These are phyloP conservation scores for Mugil cephalus DNA, from an alignment of 2,113 vertebrate genomes.

Conservation along the genomic window DNA sequence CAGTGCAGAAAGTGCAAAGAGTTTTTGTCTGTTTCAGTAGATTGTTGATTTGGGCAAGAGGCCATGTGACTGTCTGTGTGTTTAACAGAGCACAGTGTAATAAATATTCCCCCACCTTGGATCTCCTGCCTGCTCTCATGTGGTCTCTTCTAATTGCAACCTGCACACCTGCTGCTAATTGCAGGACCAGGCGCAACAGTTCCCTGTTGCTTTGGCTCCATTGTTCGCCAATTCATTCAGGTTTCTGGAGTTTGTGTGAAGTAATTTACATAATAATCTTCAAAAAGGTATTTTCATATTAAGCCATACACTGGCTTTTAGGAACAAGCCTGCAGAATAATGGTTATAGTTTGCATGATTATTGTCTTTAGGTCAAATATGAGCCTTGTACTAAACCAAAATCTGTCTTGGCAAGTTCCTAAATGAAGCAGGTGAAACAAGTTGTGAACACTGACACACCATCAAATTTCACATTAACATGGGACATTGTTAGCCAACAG, in stretches of 20 bases:
- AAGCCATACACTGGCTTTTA: too few relatives aligned
- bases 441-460: not conserved
- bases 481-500: not conserved
- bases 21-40: not conserved
- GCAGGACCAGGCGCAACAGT: conserved; percentile 37
- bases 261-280: too few relatives aligned
- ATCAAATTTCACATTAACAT: not conserved
- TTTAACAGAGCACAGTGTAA: not conserved
- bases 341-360: too few relatives aligned
- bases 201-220: conserved; percentile 36
- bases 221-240: conserved; percentile 30
- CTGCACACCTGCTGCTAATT: conserved; percentile 54
- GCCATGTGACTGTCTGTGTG: not conserved
- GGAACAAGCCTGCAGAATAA: too few relatives aligned
- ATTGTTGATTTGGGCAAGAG: conserved; percentile 7
- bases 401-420: too few relatives aligned
- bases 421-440: too few relatives aligned
- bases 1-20: too few relatives aligned
- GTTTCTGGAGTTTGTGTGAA: too few relatives aligned
- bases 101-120: conserved; percentile 24
- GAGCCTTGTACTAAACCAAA: too few relatives aligned
- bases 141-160: conserved; percentile 40
- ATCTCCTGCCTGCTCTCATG: conserved; percentile 17
- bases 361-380: too few relatives aligned
- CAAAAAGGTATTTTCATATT: too few relatives aligned